These are phyloP conservation scores for Argynnis bischoffii DNA, from an alignment of 2,888 invertebrate species.

Conservation along the genomic window DNA sequence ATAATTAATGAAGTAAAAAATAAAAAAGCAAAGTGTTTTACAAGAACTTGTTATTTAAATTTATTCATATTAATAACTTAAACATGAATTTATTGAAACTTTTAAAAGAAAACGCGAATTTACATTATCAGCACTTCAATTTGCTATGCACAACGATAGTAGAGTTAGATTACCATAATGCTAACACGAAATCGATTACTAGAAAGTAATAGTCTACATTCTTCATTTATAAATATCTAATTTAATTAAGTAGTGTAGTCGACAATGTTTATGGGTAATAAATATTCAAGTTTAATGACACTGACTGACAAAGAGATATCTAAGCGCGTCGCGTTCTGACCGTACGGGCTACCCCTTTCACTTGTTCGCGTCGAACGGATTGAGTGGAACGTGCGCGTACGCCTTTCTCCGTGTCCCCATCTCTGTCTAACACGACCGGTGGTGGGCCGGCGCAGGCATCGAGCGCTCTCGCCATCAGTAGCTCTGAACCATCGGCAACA, in stretches of 20 bases:
- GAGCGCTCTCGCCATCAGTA: constrained; percentile 69
- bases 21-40: neutral
- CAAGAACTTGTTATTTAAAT: too few relatives aligned
- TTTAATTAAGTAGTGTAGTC: constrained; percentile 28
- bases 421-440: constrained; percentile 74
- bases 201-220: constrained; percentile 29
- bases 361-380: constrained; percentile 75
- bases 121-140: neutral
- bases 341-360: constrained; percentile 79
- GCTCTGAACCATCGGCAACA: constrained; percentile 72
- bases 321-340: constrained; percentile 59
- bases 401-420: constrained; percentile 78
- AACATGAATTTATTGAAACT: neutral
- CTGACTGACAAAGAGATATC: constrained; percentile 54
- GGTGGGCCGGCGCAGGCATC: constrained; percentile 64
- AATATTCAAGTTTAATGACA: constrained; percentile 45
- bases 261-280: constrained; percentile 42
- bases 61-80: neutral
- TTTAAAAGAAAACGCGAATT: neutral
- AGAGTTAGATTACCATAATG: constrained; percentile 5
- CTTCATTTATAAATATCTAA: constrained; percentile 20
- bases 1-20: neutral
- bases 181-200: constrained; percentile 1
- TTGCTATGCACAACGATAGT: constrained; percentile 1
- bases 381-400: constrained; percentile 72